Evolutionary conservation across 2,888 invertebrate genomes (phyloP), one percentile per base, ranked within the genome.

Genomic region (Hirtodrosophila duncani): DNA sequence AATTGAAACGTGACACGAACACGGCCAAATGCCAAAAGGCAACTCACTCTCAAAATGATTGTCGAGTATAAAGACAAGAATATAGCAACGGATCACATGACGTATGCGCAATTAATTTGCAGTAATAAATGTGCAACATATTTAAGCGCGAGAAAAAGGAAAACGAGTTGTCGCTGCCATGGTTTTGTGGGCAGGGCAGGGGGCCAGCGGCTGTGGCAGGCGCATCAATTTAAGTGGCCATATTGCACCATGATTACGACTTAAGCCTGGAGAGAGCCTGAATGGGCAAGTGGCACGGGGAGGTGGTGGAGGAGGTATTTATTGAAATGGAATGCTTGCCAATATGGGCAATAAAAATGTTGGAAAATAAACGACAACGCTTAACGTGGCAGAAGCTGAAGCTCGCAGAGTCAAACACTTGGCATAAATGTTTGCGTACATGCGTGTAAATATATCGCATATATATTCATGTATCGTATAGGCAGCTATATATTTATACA

Each of bases 331-430:
- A 57, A 59, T 59, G 63, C 57, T 36, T 50, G 53, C n/a, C 62
- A 74, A 69, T 70, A 67, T 70, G 79, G 34, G 63, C 78, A 63
- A 78, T 71, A 74, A 72, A 78, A 78, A 61, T 51, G 51, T 34
- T 57, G 63, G 49, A 38, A 70, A 62, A 78, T 70, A 67, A 78
- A 63, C 67, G 70, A 50, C 9, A 21, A 63, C 60, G 42, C 50
- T 50, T 66, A 51, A 55, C 66, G 72, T 49, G 26, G 43, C 51
- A 39, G 49, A 49, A 46, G 43, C 38, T 26, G n/a, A n/a, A n/a
- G n/a, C n/a, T n/a, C n/a, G n/a, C n/a, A n/a, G n/a, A n/a, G n/a
- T 24, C 50, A 21, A 51, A 60, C 65, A 67, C 65, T 68, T 67
- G 68, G 48, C 61, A 61, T 68, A 67, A 64, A 67, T 68, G 61